These are phyloP conservation scores for Drosophila busckii DNA, from an alignment of 1,140 invertebrate species.

Conservation along the genomic window DNA sequence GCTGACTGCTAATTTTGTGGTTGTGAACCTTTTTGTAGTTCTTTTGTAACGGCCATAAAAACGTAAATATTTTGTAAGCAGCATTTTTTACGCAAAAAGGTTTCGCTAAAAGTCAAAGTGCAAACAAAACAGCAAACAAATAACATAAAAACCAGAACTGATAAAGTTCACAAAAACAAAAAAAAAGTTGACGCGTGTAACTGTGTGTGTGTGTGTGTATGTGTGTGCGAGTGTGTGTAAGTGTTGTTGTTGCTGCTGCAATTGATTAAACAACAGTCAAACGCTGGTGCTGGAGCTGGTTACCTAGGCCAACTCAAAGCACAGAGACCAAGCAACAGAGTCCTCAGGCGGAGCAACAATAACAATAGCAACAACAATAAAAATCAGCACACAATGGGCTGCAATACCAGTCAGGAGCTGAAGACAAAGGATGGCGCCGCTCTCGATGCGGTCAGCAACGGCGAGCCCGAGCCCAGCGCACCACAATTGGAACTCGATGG, in stretches of 20 bases:
- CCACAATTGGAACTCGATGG: conserved; percentile 41
- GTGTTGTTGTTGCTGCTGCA: conserved; percentile 41
- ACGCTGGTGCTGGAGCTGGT: conserved; percentile 33
- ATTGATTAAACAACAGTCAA: conserved; percentile 70
- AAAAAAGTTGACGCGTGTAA: neutral
- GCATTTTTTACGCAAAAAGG: conserved; percentile 43
- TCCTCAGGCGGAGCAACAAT: too few species aligned
- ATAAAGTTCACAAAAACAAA: conserved; percentile 27
- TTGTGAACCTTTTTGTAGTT: conserved; percentile 63
- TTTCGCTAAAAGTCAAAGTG: conserved; percentile 27
- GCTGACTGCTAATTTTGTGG: conserved; percentile 51
- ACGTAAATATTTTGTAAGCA: conserved; percentile 44
- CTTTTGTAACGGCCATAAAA: conserved; percentile 26
- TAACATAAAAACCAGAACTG: conserved; percentile 7
- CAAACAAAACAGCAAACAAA: conserved; percentile 41
- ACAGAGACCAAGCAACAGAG: conserved; percentile 33
- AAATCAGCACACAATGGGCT: conserved; percentile 54
- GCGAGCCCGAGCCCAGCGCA: conserved; percentile 57
- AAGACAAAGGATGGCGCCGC: conserved; percentile 72
- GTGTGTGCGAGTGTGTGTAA: conserved; percentile 11
- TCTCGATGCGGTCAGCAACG: conserved; percentile 62
- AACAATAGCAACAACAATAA: conserved; percentile 5
- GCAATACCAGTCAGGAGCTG: conserved; percentile 76
- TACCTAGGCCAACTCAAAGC: conserved; percentile 64
- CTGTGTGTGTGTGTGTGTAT: conserved; percentile 18